Conservation (phyloP, 1,140 invertebrate species). For the Aethina tumida region DNA sequence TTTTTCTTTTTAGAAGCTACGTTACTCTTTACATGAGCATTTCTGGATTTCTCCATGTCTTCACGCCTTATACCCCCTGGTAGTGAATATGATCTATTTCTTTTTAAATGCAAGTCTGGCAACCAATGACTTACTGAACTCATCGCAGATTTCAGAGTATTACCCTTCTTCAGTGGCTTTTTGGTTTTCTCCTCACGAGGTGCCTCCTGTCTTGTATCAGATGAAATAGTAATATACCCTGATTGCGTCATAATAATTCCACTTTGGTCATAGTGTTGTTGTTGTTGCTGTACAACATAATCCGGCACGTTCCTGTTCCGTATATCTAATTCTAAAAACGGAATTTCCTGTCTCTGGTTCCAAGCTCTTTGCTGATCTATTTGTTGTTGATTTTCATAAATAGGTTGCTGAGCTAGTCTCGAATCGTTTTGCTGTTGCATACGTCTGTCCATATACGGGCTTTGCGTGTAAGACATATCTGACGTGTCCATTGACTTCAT, state of each 20-base stretch:
- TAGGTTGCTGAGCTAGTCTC: constrained; percentile 25
- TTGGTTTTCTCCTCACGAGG: constrained; percentile 43
- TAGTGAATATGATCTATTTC: constrained; percentile 69
- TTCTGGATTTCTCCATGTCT: constrained; percentile 44
- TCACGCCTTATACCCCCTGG: constrained; percentile 57
- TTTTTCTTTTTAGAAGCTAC: constrained; percentile 55
- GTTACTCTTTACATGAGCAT: constrained; percentile 34
- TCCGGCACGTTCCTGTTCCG: constrained; percentile 38
- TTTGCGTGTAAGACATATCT: constrained; percentile 41
- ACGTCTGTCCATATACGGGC: constrained; percentile 47
- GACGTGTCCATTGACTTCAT: constrained; percentile 43
- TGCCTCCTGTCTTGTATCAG: constrained; percentile 49
- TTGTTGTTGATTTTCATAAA: constrained; percentile 39
- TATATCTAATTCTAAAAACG: constrained; percentile 35
- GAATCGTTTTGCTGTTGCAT: constrained; percentile 43
- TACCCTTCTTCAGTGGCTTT: constrained; percentile 60
- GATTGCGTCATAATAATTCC: constrained; percentile 68
- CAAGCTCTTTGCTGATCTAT: constrained; percentile 38
- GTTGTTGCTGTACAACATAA: constrained; percentile 30
- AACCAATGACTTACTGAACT: constrained; percentile 70
- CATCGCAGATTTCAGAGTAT: constrained; percentile 68
- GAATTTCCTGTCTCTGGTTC: constrained; percentile 35
- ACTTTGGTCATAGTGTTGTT: constrained; percentile 41
- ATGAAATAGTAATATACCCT: constrained; percentile 68
- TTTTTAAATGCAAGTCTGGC: constrained; percentile 69